Conservation (phyloP, 1,140 invertebrate species). For the Lepidurus arcticus region DNA sequence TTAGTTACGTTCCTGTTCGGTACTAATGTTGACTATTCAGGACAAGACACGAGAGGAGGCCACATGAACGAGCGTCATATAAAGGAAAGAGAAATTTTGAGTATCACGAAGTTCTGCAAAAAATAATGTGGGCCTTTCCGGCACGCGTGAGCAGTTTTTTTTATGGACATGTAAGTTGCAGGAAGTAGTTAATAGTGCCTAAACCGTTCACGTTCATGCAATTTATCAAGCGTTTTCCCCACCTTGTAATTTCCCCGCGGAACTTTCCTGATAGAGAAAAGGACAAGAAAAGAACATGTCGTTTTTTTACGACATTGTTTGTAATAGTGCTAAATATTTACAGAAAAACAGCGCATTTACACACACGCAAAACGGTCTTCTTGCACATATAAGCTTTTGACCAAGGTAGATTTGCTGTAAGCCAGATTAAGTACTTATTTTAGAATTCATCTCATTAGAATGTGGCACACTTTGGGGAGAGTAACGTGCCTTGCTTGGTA, state of each 20-base stretch:
- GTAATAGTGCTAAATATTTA: constrained; percentile 16
- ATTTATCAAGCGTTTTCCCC: background rate
- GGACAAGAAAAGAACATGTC: background rate
- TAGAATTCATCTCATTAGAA: background rate
- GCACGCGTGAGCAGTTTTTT: background rate
- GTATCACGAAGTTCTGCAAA: background rate
- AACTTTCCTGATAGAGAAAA: background rate
- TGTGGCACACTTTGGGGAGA: background rate
- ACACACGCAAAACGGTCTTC: background rate
- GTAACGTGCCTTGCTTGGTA: background rate
- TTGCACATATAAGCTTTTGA: background rate
- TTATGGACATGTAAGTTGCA: background rate
- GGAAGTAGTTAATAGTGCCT: background rate
- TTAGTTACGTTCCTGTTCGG: background rate
- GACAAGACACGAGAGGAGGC: background rate
- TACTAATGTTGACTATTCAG: background rate
- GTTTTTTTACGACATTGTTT: background rate
- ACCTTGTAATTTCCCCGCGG: background rate
- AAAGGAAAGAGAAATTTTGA: background rate
- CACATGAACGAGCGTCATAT: background rate
- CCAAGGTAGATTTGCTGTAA: background rate
- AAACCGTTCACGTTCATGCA: too few relatives aligned
- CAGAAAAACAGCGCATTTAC: background rate
- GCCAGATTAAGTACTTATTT: background rate
- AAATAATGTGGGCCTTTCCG: background rate